Conservation (phyloP, 2,113 vertebrate species). For the Bostrychus sinensis region DNA sequence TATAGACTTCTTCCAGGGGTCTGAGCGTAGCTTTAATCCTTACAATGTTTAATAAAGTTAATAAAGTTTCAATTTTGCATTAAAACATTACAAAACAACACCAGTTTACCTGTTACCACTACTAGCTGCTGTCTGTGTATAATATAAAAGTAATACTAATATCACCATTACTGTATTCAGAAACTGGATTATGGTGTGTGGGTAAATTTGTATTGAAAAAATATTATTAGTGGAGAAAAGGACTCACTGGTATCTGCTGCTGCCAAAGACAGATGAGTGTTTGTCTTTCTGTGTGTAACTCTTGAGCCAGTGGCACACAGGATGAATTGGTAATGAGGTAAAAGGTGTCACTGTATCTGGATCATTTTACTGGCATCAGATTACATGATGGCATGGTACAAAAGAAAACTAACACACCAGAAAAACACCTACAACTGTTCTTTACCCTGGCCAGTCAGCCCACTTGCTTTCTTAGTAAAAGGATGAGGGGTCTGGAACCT, state of each 20-base stretch:
- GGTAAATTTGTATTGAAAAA: slow-evolving; percentile 13
- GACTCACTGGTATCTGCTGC: slow-evolving; percentile 6
- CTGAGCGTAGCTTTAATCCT: too few relatives aligned
- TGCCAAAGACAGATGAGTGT: slow-evolving; percentile 9
- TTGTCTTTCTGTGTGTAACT: slow-evolving; percentile 24
- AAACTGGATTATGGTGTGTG: not conserved
- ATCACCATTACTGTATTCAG: not conserved
- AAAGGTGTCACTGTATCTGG: slow-evolving; percentile 21
- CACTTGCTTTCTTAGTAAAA: not conserved
- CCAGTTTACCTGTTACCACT: too few relatives aligned
- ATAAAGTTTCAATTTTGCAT: too few relatives aligned
- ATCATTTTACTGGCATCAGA: slow-evolving; percentile 4
- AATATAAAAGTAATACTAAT: not conserved
- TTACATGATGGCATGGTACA: not conserved
- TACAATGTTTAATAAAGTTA: too few relatives aligned
- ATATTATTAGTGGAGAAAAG: slow-evolving; percentile 3
- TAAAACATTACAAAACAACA: too few relatives aligned
- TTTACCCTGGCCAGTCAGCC: not conserved
- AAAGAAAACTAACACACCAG: not conserved
- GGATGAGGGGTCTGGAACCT: not conserved
- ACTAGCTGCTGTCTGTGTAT: too few relatives aligned
- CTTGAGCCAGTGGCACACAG: slow-evolving; percentile 11
- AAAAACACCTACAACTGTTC: not conserved
- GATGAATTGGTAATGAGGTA: slow-evolving; percentile 17
- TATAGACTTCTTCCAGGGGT: too few relatives aligned